Conservation (phyloP, 2,888 invertebrate species). For the Trichopoda pennipes region DNA sequence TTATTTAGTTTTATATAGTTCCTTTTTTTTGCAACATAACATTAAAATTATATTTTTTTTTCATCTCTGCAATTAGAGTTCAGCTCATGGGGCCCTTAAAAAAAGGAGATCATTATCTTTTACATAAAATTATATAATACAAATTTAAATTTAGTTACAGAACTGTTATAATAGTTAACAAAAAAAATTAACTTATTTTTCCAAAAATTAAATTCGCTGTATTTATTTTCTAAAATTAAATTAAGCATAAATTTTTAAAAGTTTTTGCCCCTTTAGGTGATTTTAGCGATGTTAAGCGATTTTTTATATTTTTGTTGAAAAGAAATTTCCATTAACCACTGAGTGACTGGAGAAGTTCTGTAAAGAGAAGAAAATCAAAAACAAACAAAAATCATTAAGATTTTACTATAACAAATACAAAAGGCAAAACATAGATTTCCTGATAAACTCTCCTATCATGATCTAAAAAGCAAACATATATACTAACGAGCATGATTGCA, state of each 20-base stretch:
- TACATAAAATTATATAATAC: slow-evolving; percentile 46
- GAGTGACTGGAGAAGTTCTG: slow-evolving; percentile 33
- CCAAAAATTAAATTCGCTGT: slow-evolving; percentile 67
- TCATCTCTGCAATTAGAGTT: slow-evolving; percentile 52
- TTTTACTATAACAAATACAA: background rate
- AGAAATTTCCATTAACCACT: slow-evolving; percentile 26
- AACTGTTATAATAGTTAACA: slow-evolving; percentile 7
- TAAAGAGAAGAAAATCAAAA: slow-evolving; percentile 9
- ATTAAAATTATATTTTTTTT: slow-evolving; percentile 26
- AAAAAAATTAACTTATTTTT: slow-evolving; percentile 17
- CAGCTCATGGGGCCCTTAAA: slow-evolving; percentile 67
- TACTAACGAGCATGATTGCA: too few species aligned
- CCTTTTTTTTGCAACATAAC: slow-evolving; percentile 73
- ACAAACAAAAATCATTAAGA: background rate
- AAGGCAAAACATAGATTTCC: background rate
- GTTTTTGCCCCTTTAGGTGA: background rate
- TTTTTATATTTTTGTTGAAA: slow-evolving; percentile 29
- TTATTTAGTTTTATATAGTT: slow-evolving; percentile 18
- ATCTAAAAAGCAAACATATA: too few species aligned
- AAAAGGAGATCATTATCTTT: slow-evolving; percentile 71
- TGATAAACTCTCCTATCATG: too few species aligned
- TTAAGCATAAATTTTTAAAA: slow-evolving; percentile 35
- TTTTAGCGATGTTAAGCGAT: too few species aligned
- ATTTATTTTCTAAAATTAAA: slow-evolving; percentile 23
- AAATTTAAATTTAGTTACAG: slow-evolving; percentile 36